Evolutionary conservation across 1,140 invertebrate genomes (phyloP), one percentile per base, ranked within the genome.

Genomic region (Heliconius congener): DNA sequence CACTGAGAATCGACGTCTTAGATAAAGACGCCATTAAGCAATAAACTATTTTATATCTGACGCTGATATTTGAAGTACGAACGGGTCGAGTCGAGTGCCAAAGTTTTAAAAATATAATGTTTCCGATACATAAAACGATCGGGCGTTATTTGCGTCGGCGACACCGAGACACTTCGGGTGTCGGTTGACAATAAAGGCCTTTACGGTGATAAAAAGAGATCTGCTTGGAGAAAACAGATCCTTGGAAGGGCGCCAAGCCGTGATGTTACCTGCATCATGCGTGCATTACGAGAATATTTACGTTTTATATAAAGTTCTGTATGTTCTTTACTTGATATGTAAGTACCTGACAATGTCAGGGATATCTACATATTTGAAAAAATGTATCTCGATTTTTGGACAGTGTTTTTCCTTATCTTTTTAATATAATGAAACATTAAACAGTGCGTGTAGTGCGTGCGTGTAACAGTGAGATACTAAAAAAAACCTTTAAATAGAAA

Each of bases 151-250:
- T 90, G 90, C 85, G 85, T 86, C 87, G 87, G 87, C 90, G 89
- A 92, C 86, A 83, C 85, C 86, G 91, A 91, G 91, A 91, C 89
- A 91, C 91, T 90, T 89, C 83, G 87, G 81, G 85, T 87, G 91
- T 93, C 92, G 89, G 88, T 87, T 85, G 91, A 88, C 90, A 86
- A 93, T 94, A 94, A 94, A 94, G 91, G 91, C 92, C 90, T 93
- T 92, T 89, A 89, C 89, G 89, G 90, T 90, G 93, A 95, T 95
- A 95, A 95, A 94, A 94, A 94, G 91, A 93, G 93, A 94, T 94
- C 93, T 93, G 91, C 88, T 91, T 82, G 84, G 90, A 90, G 92
- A 93, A 95, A 95, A 94, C 93, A 94, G 88, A 90, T 93, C 87
- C 84, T 94, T 95, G 94, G 94, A 90, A 78, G 57, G 46, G 72